Evolutionary conservation across 2,113 vertebrate genomes (phyloP), one percentile per base, ranked within the genome.

Genomic region (Forbesichthys agassizii): DNA sequence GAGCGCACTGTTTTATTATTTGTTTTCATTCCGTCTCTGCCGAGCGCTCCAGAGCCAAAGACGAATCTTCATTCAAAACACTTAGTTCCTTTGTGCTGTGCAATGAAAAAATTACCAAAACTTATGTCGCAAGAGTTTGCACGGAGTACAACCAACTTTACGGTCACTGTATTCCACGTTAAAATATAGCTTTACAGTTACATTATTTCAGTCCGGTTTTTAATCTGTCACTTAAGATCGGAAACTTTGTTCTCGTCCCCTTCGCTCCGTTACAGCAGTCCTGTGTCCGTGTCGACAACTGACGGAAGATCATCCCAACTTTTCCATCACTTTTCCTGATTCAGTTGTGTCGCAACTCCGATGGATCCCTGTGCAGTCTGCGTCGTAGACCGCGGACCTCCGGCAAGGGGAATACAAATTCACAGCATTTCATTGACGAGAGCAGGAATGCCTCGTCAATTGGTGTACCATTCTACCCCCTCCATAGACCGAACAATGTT

Each of bases 341-440:
- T 33, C 55, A 68, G 65, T 56, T 62, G 27, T 10, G 51, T 62
- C 14, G 62, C 65, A 63, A 64, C 73, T 68, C 78, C 60, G 49
- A 56, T 5, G 3, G 74, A 64, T 56, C 78, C 65, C 47, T n/a
- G 63, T 64, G 77, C 48, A 13, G 59, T 63, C 75, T 60, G 71
- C 73, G 67, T 75, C 76, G 66, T 67, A 79, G 64, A 84, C 75
- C 75, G 80, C 73, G 62, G 72, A 79, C 70, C 87, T 89, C 87
- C 82, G 77, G 78, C 81, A 73, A 71, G 78, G 87, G 84, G 86
- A 71, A 84, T 66, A 82, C 83, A 87, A 84, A 87, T 61, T 79
- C 84, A 84, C 85, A 64, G 87, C 74, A 64, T 86, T 88, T 90
- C 91, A 90, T 93, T 91, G 88, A 93, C 84, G 81, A 78, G 69